A percentile compares a stretch with the other conserved stretches of the same genome.
These are phyloP conservation scores for Aurelia aurita complex sp. Pacific DNA, from an alignment of 30 jellyfish, hydroid and myxozoan genomes.

Conservation along the genomic window DNA sequence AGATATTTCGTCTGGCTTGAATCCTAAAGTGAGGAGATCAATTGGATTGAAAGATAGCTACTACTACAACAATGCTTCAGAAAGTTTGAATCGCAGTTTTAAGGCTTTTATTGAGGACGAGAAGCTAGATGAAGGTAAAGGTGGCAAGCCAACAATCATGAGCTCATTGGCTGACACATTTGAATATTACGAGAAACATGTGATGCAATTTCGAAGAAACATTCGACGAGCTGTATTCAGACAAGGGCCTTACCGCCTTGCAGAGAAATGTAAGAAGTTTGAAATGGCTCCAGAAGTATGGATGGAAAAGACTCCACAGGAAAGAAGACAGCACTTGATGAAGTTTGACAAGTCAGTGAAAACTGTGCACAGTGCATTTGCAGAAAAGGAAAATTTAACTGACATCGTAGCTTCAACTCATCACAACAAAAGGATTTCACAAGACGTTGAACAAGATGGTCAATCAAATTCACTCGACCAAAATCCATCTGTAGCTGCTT, in stretches of 20 bases:
- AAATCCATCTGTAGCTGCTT: no score
- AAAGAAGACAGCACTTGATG: conserved; percentile 7
- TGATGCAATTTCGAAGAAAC: conserved; percentile 5
- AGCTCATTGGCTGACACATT: conserved; percentile 10
- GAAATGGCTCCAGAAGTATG: background rate
- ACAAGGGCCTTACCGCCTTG: conserved; percentile 11
- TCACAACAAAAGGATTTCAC: background rate
- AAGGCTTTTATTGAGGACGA: background rate
- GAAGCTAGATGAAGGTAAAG: conserved; percentile 6
- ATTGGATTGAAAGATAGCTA: background rate
- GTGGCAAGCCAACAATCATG: conserved; percentile 1
- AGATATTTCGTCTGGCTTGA: background rate
- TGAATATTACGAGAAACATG: background rate
- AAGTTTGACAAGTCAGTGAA: conserved; percentile 5
- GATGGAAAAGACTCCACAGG: conserved; percentile 6
- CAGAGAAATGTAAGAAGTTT: background rate
- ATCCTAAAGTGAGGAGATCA: conserved; percentile 12
- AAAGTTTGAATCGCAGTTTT: conserved; percentile 2
- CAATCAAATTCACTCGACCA: no score
- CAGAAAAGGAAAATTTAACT: background rate
- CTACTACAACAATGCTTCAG: background rate
- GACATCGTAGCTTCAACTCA: background rate
- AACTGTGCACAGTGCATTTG: conserved; percentile 4
- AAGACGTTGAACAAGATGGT: no score
- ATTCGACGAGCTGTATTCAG: conserved; percentile 10